Percentiles rank a stretch among this genome's conserved stretches.
These are phyloP conservation scores for Drosophila sp. DNA, from an alignment of 1,140 invertebrate species.

Conservation along the genomic window DNA sequence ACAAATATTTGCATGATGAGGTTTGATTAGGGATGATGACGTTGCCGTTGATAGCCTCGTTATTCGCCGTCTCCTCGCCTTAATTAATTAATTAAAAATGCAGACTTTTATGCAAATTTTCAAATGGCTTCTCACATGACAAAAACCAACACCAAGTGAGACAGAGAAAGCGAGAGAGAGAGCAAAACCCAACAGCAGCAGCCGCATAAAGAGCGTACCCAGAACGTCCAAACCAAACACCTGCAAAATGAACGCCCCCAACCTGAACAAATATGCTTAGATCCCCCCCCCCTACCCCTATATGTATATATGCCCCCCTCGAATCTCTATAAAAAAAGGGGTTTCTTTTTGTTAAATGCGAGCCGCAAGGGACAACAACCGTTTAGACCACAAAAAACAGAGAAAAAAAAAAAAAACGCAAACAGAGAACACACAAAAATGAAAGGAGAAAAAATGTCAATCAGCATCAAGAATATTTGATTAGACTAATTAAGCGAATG, in stretches of 20 bases:
- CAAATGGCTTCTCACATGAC: constrained; percentile 50
- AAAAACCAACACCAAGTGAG: constrained; percentile 4
- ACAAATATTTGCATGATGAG: constrained; percentile 72
- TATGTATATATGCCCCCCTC: not conserved
- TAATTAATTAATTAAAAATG: constrained; percentile 83
- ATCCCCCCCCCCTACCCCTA: not conserved
- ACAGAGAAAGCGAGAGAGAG: not conserved
- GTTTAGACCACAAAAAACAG: constrained; percentile 4
- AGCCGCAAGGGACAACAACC: constrained; percentile 17
- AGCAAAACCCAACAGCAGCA: not conserved
- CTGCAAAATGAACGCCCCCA: constrained; percentile 38
- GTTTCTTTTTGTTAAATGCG: constrained; percentile 8
- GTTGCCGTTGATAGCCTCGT: constrained; percentile 73
- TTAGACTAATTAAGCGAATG: constrained; percentile 14
- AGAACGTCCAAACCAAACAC: constrained; percentile 41
- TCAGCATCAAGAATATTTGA: constrained; percentile 18
- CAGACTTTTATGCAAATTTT: constrained; percentile 72
- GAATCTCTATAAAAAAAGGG: not conserved
- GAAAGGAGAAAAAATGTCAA: constrained; percentile 30
- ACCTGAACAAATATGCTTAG: constrained; percentile 27
- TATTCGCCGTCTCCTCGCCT: constrained; percentile 65
- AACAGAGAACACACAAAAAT: constrained; percentile 14
- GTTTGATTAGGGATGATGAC: constrained; percentile 66
- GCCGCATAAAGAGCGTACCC: constrained; percentile 5
- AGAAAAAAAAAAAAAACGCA: constrained; percentile 19